phyloP scores from a whole-genome alignment of 1,140 invertebrate species.

The Aphidius ervi region DNA sequence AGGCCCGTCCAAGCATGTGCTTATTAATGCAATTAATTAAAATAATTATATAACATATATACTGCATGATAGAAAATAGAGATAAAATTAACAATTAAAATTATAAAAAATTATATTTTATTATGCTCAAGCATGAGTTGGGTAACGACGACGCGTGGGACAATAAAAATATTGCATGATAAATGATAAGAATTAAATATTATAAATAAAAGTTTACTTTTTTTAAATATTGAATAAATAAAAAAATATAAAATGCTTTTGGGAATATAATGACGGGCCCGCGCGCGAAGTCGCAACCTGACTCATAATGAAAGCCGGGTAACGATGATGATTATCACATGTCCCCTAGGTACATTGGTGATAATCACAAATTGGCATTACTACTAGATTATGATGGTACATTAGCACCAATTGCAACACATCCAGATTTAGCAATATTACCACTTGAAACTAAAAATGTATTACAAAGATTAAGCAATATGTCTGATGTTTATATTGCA shows the following conservation, averaged over 20 bases:
- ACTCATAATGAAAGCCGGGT: slow-evolving; percentile 49
- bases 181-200: slow-evolving; percentile 6
- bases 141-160: slow-evolving; percentile 40
- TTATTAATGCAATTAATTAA: slow-evolving; percentile 6
- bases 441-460: slow-evolving; percentile 82
- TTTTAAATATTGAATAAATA: slow-evolving; percentile 3
- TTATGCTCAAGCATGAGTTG: slow-evolving; percentile 37
- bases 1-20: background rate
- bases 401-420: slow-evolving; percentile 79
- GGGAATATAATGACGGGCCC: slow-evolving; percentile 34
- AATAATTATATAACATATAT: background rate
- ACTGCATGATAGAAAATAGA: background rate
- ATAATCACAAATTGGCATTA: slow-evolving; percentile 78
- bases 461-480: slow-evolving; percentile 76
- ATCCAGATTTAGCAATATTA: slow-evolving; percentile 81
- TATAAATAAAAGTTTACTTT: too few relatives aligned
- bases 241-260: slow-evolving; percentile 25
- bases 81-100: background rate
- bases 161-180: slow-evolving; percentile 11
- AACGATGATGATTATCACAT: slow-evolving; percentile 44
- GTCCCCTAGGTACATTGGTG: slow-evolving; percentile 73
- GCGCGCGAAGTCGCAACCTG: slow-evolving; percentile 39
- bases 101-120: too few relatives aligned
- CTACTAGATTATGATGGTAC: slow-evolving; percentile 88
- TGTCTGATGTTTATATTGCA: slow-evolving; percentile 83